phyloP scores from a whole-genome alignment of 2,888 invertebrate species.

The Melinopterus prodromus region DNA sequence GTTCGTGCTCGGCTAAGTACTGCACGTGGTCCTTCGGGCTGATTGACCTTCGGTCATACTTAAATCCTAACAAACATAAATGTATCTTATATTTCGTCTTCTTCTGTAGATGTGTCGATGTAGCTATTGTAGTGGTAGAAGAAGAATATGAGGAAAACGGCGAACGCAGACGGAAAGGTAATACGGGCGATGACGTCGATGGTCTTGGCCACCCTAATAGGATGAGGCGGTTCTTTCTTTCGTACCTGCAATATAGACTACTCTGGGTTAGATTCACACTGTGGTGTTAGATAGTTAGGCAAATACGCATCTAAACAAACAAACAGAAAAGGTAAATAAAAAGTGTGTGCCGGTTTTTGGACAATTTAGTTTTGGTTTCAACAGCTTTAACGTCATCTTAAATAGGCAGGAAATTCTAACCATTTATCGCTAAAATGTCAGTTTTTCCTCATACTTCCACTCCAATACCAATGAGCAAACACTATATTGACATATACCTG shows the following conservation, averaged over 20 bases:
- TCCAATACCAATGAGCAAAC: too few species aligned
- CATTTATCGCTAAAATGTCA: too few species aligned
- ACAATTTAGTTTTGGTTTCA: too few species aligned
- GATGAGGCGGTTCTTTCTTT: slow-evolving; percentile 92
- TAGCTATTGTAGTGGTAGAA: slow-evolving; percentile 94
- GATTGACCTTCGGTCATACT: not conserved
- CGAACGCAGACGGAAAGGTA: slow-evolving; percentile 92
- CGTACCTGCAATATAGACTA: slow-evolving; percentile 81
- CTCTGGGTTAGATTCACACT: slow-evolving; percentile 42
- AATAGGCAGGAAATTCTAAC: too few species aligned
- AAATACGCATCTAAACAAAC: not conserved
- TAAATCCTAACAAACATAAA: not conserved
- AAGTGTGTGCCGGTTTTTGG: not conserved
- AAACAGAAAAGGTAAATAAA: slow-evolving; percentile 13
- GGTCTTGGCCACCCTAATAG: slow-evolving; percentile 92
- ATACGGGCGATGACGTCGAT: slow-evolving; percentile 94
- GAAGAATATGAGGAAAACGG: slow-evolving; percentile 93
- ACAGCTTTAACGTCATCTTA: too few species aligned
- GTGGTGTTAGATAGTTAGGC: not conserved
- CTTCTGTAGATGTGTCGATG: slow-evolving; percentile 64
- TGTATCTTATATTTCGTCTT: slow-evolving; percentile 14
- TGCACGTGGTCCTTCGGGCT: not conserved
- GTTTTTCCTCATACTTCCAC: too few species aligned
- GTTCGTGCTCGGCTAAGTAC: not conserved
- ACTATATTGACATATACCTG: too few species aligned